A percentile compares a stretch with the other conserved stretches of the same genome.
Evolutionary conservation across 2,113 vertebrate species (phyloP).

Genomic region (Laterallus jamaicensis): DNA sequence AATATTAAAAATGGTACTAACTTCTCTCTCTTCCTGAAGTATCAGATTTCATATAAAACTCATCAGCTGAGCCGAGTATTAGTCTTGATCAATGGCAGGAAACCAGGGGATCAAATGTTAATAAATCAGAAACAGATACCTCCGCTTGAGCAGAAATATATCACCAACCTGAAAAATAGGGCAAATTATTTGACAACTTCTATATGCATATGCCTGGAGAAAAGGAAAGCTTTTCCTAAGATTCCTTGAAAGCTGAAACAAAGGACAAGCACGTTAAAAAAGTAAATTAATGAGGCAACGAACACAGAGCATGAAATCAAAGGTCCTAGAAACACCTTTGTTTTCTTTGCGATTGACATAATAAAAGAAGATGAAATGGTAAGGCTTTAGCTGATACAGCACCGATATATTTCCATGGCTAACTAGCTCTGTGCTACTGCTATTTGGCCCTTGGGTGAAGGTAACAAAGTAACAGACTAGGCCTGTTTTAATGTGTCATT

Average conservation of each 20-base stretch:
- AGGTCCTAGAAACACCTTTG: neutral
- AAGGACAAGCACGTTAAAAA: neutral
- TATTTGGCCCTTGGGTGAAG: neutral
- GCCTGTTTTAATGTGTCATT: neutral
- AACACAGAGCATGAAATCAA: neutral
- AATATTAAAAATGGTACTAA: conserved; percentile 75
- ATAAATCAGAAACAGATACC: conserved; percentile 95
- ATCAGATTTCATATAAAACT: conserved; percentile 92
- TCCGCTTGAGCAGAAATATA: conserved; percentile 74
- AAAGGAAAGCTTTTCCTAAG: conserved; percentile 27
- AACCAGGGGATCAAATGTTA: conserved; percentile 92
- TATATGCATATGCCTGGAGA: conserved; percentile 42
- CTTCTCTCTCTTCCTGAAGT: conserved; percentile 77
- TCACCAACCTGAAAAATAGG: conserved; percentile 76
- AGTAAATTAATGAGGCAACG: neutral
- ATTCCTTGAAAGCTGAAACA: conserved; percentile 28
- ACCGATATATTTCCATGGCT: neutral
- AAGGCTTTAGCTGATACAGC: neutral
- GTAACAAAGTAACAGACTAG: neutral
- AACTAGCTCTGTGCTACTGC: neutral
- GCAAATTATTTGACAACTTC: conserved; percentile 79
- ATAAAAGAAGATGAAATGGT: neutral
- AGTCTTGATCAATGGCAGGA: conserved; percentile 99
- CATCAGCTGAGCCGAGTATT: conserved; percentile 88
- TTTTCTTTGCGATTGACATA: conserved; percentile 4